Base-by-base conservation (phyloP, 1,140 invertebrate species). In the Pseudoatta argentina region DNA sequence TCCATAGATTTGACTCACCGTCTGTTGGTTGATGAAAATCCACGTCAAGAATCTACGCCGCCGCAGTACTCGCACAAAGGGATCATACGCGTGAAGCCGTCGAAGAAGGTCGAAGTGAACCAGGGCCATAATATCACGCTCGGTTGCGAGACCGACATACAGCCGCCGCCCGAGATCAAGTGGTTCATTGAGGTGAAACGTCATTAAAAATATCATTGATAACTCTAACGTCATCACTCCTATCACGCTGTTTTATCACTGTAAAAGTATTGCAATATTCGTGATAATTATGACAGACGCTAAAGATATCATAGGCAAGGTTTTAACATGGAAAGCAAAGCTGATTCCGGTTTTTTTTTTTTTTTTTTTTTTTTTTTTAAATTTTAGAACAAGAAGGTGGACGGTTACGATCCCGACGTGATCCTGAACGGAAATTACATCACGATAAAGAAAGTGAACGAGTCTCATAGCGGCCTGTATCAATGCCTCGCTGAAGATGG, bases 151-250 rank as follows among this genome's bases (percentile, higher is more conserved):
- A 82, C 87, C 1, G 73, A 53, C 1, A 55, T 64, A 2, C 67
- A 66, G 34, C 87, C 90, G 0, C 53, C 27, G 7, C 71, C 81
- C 0, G 78, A 88, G n/a, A 92, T 94, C 44, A 91, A 86, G 24
- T 94, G 93, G 93, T 94, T 91, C 7, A 89, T 88, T 34, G 88
- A 93, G 88, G 94, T 94, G 90, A 89, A 72, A 67, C 44, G 10
- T 64, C 14, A 51, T 59, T 57, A 59, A 59, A 75, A 44, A 44
- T 44, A 39, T 76, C 16, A 39, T 61, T 24, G 14, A 76, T 76
- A 76, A 59, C 18, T 16, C 0, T 59, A 39, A 75, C 12, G 3
- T 3, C 10, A 34, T 34, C 53, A 3, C n/a, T 51, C 3, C 57
- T 44, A 61, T 61, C 8, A 18, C 1, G 30, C 3, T 12, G 4